Evolutionary conservation across 2,113 vertebrate genomes (phyloP), one percentile per base, ranked within the genome.

Genomic region (Gymnarchus niloticus): DNA sequence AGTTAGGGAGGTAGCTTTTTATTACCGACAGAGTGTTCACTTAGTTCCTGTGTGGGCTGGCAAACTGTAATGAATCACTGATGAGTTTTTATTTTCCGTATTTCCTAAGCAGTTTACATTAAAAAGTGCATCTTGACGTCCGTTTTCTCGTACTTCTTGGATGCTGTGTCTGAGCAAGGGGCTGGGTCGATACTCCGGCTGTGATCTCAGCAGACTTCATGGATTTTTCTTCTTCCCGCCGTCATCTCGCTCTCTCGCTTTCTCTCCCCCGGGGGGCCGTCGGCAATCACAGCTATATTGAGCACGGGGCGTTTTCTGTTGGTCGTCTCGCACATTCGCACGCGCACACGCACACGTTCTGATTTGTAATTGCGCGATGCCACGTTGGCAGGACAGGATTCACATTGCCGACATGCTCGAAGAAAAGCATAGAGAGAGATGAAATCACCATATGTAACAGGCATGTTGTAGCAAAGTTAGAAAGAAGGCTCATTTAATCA

Each of bases 141-240:
- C 12, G 33, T 23, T 78, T 85, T 85, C 57, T 54, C 33, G 19
- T 56, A 25, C 52, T 14, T 86, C 37, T 8, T 61, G 56, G 25
- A 21, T 9, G 52, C 41, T 48, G 0, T 1, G 44, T 86, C 84
- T 86, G 88, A 87, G 85, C 83, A 86, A 87, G 23, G 88, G 84
- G 44, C 41, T 83, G 87, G 82, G 90, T 92, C 91, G 54, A 91
- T 92, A 87, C 14, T 84, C 89, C 37, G 87, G 84, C 85, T 90
- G 88, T 90, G 91, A 92, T 92, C 88, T 87, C 61, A 92, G 89
- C 89, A 90, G 91, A 91, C 21, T 84, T 65, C 56, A 84, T 65
- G 57, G 83, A 65, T 84, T 84, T 84, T 8, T 56, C 23, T 44
- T 81, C 83, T 56, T 56, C n/a, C 28, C 19, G 37, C 54, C 44